Evolutionary conservation across 2,797 vertebrate genomes (phyloP), one percentile per base, ranked within the genome.

Genomic region (Gymnopithys bicolor): DNA sequence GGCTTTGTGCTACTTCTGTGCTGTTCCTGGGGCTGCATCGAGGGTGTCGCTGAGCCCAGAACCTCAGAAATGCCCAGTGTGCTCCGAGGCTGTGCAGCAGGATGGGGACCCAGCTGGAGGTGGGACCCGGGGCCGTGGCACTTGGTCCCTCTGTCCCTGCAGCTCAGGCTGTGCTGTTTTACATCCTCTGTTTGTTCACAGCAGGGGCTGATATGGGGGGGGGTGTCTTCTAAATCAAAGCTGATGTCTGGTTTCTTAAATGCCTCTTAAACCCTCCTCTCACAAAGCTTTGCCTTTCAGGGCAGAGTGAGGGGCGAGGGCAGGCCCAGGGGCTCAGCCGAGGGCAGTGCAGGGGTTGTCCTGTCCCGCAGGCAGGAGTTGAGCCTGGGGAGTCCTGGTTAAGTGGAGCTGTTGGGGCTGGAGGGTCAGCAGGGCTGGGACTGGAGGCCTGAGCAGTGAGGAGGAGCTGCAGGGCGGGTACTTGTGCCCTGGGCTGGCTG

Each of bases 401-500:
- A 32, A 22, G 7, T 19, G 52, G 52, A 53, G 52, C 39, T 41
- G 39, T 41, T 41, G 39, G 39, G 39, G 14, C 39, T 41, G 39
- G 7, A 41, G 28, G 52, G 52, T 19, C 52, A 53, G 51, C 52
- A 53, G 52, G 52, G 52, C 52, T 19, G 52, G 24, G 12, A 19
- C 63, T 62, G 81, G 73, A 35, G 48, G 58, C 19, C 58, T 27
- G 58, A 2, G 4, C 51, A 19, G 48, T 12, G 18, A 37, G 45
- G 55, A 77, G 19, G 0, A 19, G 11, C 1, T 1, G 8, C 70
- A 9, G 17, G 27, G 55, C 1, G 3, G 62, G 14, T 21, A 6
- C 51, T 24, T 13, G 25, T 24, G 59, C 21, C 0, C 2, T 56
- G 7, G 8, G 6, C 28, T 22, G 46, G 13, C 1, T 1, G 8